Evolutionary conservation across 2,888 invertebrate genomes (phyloP).

Genomic region (Eumacrocentrus americanus): DNA sequence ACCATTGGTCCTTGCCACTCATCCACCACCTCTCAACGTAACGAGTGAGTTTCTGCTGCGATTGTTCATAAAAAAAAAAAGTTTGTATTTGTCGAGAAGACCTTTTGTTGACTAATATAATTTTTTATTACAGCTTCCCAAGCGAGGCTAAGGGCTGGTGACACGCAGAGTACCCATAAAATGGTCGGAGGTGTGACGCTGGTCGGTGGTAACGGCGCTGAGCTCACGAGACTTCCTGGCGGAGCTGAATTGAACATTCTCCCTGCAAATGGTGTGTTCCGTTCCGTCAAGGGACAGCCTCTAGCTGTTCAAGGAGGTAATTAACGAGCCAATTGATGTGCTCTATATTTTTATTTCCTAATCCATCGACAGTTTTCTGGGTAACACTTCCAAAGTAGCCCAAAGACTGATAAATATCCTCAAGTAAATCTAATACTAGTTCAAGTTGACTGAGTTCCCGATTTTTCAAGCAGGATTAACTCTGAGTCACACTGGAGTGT

Average conservation of each 20-base stretch:
- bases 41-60: constrained; percentile 55
- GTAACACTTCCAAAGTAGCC: too few species aligned
- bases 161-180: constrained; percentile 59
- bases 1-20: constrained; percentile 53
- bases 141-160: constrained; percentile 56
- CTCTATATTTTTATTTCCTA: constrained; percentile 8
- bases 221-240: constrained; percentile 59
- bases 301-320: constrained; percentile 56
- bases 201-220: constrained; percentile 57
- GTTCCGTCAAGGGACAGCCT: constrained; percentile 53
- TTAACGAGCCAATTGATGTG: constrained; percentile 28
- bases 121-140: constrained; percentile 46
- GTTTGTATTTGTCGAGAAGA: not conserved
- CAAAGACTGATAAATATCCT: too few species aligned
- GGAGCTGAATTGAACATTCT: constrained; percentile 60
- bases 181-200: constrained; percentile 60
- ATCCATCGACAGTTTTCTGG: too few species aligned
- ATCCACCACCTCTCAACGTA: constrained; percentile 57
- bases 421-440: too few species aligned
- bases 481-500: constrained; percentile 62
- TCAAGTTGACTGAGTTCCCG: too few species aligned
- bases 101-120: not conserved
- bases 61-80: not conserved
- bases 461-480: constrained; percentile 59
- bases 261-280: constrained; percentile 58